Conservation (phyloP, 2,888 invertebrate genomes). For the Sphinx pinastri region DNA sequence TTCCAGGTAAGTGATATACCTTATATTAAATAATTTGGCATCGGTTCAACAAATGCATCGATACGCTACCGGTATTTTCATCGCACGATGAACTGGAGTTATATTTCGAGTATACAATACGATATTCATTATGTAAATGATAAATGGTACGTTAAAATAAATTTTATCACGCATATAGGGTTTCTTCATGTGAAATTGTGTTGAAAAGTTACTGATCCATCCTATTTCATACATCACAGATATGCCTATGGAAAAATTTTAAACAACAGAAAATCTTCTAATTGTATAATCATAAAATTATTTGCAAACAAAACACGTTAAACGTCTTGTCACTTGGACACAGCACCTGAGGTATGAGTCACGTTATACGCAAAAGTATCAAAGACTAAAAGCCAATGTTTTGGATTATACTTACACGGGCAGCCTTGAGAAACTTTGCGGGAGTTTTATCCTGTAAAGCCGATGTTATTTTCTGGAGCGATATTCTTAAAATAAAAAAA, state of each 20-base stretch:
- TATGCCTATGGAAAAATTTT: no score
- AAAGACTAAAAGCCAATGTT: slow-evolving; percentile 32
- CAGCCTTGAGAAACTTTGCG: slow-evolving; percentile 23
- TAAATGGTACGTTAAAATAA: no score
- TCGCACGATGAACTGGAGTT: no score
- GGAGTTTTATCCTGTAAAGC: slow-evolving; percentile 13
- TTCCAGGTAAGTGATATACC: slow-evolving; percentile 57
- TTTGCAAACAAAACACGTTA: not conserved
- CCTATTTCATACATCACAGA: no score
- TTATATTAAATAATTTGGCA: not conserved
- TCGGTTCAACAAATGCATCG: not conserved
- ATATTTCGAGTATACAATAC: no score
- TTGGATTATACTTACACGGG: slow-evolving; percentile 25
- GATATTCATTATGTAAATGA: no score
- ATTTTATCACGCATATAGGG: no score
- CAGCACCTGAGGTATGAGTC: slow-evolving; percentile 9
- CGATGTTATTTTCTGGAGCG: slow-evolving; percentile 13
- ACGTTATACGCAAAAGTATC: slow-evolving; percentile 25
- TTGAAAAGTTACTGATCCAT: not conserved
- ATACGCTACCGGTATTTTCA: no score
- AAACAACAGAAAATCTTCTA: no score
- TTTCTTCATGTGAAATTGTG: no score
- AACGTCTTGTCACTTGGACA: not conserved
- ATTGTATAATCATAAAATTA: not conserved
- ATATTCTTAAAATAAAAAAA: slow-evolving; percentile 13